These are phyloP conservation scores for Sitta europaea DNA, from an alignment of 2,113 vertebrate species.

Conservation along the genomic window DNA sequence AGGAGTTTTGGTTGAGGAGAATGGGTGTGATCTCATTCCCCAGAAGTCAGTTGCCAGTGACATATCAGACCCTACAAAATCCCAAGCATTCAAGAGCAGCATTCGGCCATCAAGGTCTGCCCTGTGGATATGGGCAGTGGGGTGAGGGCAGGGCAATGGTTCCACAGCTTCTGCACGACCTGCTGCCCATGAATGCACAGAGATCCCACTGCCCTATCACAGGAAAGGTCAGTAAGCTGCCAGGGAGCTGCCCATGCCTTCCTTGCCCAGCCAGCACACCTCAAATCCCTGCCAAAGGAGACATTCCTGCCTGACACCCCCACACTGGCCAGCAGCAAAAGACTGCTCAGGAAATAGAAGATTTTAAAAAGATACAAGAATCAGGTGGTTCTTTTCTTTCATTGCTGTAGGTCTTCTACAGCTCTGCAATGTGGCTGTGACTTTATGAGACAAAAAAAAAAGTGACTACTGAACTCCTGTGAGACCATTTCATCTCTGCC, in stretches of 20 bases:
- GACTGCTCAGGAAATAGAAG: not conserved
- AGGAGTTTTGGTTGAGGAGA: not conserved
- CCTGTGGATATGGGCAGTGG: accelerated
- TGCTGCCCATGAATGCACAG: not conserved
- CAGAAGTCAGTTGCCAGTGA: not conserved
- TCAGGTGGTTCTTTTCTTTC: not conserved
- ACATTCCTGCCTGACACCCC: not conserved
- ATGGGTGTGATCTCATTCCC: not conserved
- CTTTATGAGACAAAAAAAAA: not conserved
- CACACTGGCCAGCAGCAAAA: not conserved
- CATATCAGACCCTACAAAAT: not conserved
- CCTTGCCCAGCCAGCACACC: not conserved
- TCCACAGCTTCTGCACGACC: not conserved
- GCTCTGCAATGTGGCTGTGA: not conserved
- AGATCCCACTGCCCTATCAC: not conserved
- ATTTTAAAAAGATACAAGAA: not conserved
- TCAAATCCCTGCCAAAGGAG: not conserved
- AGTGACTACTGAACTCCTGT: not conserved
- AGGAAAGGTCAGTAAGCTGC: constrained; percentile 9
- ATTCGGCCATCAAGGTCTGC: not conserved
- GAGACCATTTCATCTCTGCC: not conserved
- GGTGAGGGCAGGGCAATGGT: not conserved
- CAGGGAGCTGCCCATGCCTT: not conserved
- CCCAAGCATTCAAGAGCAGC: not conserved
- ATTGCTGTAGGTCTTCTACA: not conserved